Evolutionary conservation across 2,113 vertebrate genomes (phyloP).

Genomic region (Falco punctatus): DNA sequence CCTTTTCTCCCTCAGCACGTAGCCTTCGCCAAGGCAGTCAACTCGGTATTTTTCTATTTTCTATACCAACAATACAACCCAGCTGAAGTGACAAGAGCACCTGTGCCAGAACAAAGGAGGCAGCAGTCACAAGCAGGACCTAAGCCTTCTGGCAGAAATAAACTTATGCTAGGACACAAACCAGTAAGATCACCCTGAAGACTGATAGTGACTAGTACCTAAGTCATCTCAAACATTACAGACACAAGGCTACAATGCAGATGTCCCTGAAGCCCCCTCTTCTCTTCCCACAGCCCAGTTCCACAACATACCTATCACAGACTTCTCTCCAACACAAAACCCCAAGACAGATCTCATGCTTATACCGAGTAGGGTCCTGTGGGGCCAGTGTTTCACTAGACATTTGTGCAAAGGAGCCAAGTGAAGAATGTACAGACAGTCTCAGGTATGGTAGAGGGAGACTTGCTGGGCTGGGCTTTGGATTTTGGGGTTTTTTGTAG

Average conservation of each 20-base stretch:
- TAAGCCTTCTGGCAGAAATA: neutral
- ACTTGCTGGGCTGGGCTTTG: neutral
- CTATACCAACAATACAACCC: neutral
- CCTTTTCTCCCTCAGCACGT: rapidly evolving
- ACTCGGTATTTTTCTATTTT: neutral
- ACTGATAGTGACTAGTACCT: too few species aligned
- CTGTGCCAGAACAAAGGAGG: neutral
- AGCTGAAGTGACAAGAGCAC: neutral
- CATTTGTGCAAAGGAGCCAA: neutral
- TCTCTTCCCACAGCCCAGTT: neutral
- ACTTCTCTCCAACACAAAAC: too few species aligned
- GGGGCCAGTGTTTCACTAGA: neutral
- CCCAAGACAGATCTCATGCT: neutral
- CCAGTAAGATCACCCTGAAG: neutral
- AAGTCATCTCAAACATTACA: too few species aligned
- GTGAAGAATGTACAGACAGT: too few species aligned
- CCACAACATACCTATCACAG: neutral
- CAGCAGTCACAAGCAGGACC: neutral
- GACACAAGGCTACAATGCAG: neutral
- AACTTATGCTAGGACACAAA: neutral
- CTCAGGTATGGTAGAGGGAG: neutral
- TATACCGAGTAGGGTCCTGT: rapidly evolving
- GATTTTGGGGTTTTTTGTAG: neutral
- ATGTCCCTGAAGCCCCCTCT: neutral
- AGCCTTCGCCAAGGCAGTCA: rapidly evolving